Evolutionary conservation across 2,888 invertebrate genomes (phyloP).

Genomic region (Eupelmus urozonus): DNA sequence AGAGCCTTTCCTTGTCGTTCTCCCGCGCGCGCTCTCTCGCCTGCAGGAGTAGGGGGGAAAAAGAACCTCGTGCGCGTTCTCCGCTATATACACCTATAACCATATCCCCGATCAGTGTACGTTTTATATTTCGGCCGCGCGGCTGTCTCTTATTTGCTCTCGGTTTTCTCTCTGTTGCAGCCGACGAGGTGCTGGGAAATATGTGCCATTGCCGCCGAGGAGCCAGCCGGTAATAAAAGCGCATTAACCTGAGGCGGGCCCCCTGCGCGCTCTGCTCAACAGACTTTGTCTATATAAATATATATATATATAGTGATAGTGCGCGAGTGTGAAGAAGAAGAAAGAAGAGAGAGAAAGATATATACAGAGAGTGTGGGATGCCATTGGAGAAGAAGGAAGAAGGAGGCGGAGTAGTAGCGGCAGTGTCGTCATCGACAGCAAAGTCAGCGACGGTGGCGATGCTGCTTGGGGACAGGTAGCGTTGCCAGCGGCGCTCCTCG

Average conservation of each 20-base stretch:
- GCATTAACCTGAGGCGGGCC: background rate
- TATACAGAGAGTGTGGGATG: constrained; percentile 36
- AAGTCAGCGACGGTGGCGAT: constrained; percentile 40
- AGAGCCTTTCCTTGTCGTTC: constrained; percentile 31
- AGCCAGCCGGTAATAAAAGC: constrained; percentile 28
- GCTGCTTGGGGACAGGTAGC: constrained; percentile 55
- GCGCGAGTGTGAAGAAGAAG: background rate
- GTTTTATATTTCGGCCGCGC: background rate
- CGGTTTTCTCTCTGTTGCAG: constrained; percentile 3
- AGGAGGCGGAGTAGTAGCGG: background rate
- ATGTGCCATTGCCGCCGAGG: constrained; percentile 29
- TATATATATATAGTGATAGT: no score
- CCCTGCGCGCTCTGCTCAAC: background rate
- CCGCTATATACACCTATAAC: background rate
- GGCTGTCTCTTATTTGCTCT: background rate
- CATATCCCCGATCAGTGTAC: no score
- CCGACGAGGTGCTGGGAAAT: background rate
- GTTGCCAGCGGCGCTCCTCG: constrained; percentile 39
- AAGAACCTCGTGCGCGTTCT: background rate
- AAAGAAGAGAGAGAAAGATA: background rate
- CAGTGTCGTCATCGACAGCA: constrained; percentile 15
- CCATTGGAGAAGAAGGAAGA: constrained; percentile 18
- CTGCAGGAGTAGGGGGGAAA: no score
- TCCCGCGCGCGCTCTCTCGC: background rate
- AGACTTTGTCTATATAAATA: no score